A percentile compares a stretch with the other conserved stretches of the same genome.
Conservation (phyloP, 2,113 vertebrate genomes). For the Syrmaticus mikado region DNA sequence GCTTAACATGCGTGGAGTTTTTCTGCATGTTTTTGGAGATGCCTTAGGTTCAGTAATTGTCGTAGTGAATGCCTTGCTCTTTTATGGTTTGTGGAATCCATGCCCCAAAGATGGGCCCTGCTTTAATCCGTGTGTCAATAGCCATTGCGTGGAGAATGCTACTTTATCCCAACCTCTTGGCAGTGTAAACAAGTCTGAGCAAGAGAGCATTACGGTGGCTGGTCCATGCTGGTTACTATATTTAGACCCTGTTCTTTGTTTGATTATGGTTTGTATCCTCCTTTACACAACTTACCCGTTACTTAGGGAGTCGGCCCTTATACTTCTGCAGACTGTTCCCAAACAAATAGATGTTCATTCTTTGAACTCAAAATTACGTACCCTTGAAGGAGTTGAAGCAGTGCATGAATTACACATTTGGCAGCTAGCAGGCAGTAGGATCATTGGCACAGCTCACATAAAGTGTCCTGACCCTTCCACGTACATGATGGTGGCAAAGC, state of each 20-base stretch:
- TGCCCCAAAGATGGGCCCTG: conserved; percentile 81
- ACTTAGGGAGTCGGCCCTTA: conserved; percentile 97
- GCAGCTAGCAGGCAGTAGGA: conserved; percentile 96
- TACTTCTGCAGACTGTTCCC: conserved; percentile 97
- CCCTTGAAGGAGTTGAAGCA: conserved; percentile 91
- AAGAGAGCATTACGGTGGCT: conserved; percentile 42
- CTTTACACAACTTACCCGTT: conserved; percentile 96
- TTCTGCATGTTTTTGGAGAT: conserved; percentile 96
- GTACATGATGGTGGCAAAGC: conserved; percentile 98
- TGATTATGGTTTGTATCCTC: conserved; percentile 96
- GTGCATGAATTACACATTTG: conserved; percentile 98
- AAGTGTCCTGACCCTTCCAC: conserved; percentile 95
- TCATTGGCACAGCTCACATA: conserved; percentile 98
- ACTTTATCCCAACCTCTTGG: conserved; percentile 67
- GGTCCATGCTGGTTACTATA: conserved; percentile 98
- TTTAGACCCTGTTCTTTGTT: conserved; percentile 92
- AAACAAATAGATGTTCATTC: conserved; percentile 95
- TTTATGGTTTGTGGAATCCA: conserved; percentile 89
- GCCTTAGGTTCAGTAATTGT: conserved; percentile 98
- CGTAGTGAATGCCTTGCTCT: conserved; percentile 91
- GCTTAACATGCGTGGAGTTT: conserved; percentile 99
- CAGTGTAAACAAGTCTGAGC: conserved; percentile 11
- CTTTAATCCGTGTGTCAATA: conserved; percentile 84
- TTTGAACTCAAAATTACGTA: conserved; percentile 87
- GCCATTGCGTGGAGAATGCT: conserved; percentile 82